A percentile compares a stretch with the other conserved stretches of the same genome.
phyloP scores from a whole-genome alignment of 2,797 vertebrate species.

The Coracias cyanogaster region DNA sequence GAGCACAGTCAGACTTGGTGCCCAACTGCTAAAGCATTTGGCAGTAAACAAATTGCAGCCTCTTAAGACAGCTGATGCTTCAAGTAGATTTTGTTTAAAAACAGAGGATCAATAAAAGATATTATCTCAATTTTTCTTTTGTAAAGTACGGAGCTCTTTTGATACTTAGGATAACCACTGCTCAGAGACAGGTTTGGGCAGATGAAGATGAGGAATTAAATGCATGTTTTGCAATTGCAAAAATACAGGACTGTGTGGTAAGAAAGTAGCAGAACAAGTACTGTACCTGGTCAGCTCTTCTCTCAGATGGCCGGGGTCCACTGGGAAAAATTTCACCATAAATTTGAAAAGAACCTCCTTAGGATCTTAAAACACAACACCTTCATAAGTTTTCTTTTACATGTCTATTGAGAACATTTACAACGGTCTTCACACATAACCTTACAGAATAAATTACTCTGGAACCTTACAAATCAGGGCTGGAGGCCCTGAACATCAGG shows the following conservation, averaged over 20 bases:
- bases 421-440: slow-evolving; percentile 32
- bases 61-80: not conserved
- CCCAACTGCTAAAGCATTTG: not conserved
- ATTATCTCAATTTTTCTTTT: not conserved
- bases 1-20: not conserved
- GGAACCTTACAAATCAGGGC: not conserved
- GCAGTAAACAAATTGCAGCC: not conserved
- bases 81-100: slow-evolving; percentile 6
- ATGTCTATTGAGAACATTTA: slow-evolving; percentile 64
- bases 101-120: not conserved
- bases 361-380: slow-evolving; percentile 88
- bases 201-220: not conserved
- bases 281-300: slow-evolving; percentile 92
- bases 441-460: not conserved
- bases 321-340: slow-evolving; percentile 97
- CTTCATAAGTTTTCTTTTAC: slow-evolving; percentile 80
- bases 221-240: not conserved
- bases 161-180: not conserved
- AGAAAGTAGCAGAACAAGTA: not conserved
- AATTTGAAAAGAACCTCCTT: slow-evolving; percentile 94
- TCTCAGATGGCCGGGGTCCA: slow-evolving; percentile 91
- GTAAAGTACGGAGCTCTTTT: not conserved
- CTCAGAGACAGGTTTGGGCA: not conserved
- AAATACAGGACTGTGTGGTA: not conserved
- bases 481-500: not conserved